Percentiles rank a stretch among this genome's conserved stretches.
Evolutionary conservation across 1,140 invertebrate species (phyloP).

Genomic region (Solenopsis invicta): DNA sequence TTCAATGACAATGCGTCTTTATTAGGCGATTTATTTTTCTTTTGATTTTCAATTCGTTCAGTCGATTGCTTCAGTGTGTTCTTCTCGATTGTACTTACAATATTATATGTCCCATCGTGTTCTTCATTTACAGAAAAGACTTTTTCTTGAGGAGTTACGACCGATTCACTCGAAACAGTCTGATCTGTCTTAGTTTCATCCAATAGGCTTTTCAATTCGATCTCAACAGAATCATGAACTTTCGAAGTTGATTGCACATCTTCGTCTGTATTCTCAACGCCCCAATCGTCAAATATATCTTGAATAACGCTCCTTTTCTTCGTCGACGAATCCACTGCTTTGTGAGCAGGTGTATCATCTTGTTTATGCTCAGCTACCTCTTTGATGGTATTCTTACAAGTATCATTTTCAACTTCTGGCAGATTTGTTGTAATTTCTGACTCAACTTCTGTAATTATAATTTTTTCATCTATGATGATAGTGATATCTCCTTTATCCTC

Average conservation of each 20-base stretch:
- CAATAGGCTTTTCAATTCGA: slow-evolving; percentile 83
- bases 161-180: slow-evolving; percentile 57
- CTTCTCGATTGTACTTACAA: slow-evolving; percentile 47
- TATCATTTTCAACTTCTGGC: neutral
- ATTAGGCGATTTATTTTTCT: slow-evolving; percentile 20
- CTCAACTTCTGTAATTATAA: neutral
- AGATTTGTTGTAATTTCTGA: neutral
- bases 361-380: slow-evolving; percentile 1
- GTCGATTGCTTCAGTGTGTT: neutral
- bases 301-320: slow-evolving; percentile 84
- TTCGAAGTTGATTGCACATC: slow-evolving; percentile 72
- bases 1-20: neutral
- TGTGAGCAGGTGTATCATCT: neutral
- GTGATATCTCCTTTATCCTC: neutral
- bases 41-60: slow-evolving; percentile 52
- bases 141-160: slow-evolving; percentile 69
- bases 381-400: neutral
- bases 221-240: slow-evolving; percentile 82
- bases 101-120: neutral
- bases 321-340: slow-evolving; percentile 45
- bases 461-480: slow-evolving; percentile 41
- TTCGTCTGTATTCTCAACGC: slow-evolving; percentile 83
- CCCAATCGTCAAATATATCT: slow-evolving; percentile 86
- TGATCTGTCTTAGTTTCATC: slow-evolving; percentile 77
- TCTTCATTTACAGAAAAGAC: slow-evolving; percentile 13